phyloP scores from a whole-genome alignment of 2,113 vertebrate species.

The Neoarius graeffei region DNA sequence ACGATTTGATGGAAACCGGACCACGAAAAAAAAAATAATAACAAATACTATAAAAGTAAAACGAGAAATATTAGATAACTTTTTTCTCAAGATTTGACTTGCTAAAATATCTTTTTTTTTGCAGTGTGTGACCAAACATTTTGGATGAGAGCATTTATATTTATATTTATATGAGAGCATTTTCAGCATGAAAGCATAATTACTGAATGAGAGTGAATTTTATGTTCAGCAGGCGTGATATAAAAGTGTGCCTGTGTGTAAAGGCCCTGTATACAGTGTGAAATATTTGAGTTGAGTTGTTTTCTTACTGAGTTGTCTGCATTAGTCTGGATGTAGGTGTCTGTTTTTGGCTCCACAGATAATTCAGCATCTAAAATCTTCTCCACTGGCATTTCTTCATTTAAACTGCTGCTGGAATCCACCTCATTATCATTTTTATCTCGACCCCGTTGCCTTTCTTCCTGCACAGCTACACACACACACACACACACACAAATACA shows the following conservation, averaged over 20 bases:
- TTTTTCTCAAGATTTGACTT: not conserved
- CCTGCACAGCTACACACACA: slow-evolving; percentile 83
- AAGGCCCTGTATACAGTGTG: not conserved
- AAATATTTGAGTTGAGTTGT: not conserved
- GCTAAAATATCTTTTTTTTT: not conserved
- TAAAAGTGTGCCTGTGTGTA: not conserved
- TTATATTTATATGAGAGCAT: not conserved
- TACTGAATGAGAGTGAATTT: not conserved
- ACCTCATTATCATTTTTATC: slow-evolving; percentile 86
- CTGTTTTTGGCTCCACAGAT: slow-evolving; percentile 92
- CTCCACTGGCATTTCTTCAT: slow-evolving; percentile 94
- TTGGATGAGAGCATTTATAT: not conserved
- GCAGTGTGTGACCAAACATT: not conserved
- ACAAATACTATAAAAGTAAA: not conserved
- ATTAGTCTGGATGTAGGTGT: slow-evolving; percentile 78
- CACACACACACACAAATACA: slow-evolving; percentile 7
- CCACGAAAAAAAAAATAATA: not conserved
- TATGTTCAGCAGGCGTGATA: not conserved
- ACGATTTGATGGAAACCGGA: too few species aligned
- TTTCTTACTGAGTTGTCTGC: slow-evolving; percentile 82
- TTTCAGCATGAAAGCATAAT: not conserved
- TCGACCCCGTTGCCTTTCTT: slow-evolving; percentile 90
- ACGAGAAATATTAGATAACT: not conserved
- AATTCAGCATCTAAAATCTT: slow-evolving; percentile 94
- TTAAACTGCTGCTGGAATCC: slow-evolving; percentile 78